Percentiles rank a stretch among this genome's conserved stretches.
Evolutionary conservation across 2,888 invertebrate species (phyloP).

Genomic region (Platycheirus rosarum): DNA sequence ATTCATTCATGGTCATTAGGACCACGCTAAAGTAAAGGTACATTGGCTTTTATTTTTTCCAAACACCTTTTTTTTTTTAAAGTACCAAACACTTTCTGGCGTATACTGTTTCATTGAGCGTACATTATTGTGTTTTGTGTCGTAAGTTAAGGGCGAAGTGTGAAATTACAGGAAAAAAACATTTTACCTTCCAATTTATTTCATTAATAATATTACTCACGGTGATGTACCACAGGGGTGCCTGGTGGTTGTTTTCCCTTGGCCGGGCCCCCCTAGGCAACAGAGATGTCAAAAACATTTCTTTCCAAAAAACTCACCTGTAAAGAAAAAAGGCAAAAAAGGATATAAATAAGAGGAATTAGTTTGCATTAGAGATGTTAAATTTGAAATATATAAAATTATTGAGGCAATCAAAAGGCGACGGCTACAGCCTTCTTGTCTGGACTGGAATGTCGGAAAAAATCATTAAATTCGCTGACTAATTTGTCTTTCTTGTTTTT

Average conservation of each 20-base stretch:
- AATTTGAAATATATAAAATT: slow-evolving; percentile 61
- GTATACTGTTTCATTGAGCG: slow-evolving; percentile 6
- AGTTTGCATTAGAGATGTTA: slow-evolving; percentile 52
- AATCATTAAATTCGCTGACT: not conserved
- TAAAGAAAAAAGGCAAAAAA: slow-evolving; percentile 43
- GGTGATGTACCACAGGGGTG: not conserved
- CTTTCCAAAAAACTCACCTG: slow-evolving; percentile 50
- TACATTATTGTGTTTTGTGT: not conserved
- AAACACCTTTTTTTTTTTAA: slow-evolving; percentile 39
- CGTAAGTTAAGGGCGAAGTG: slow-evolving; percentile 30
- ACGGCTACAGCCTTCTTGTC: not conserved
- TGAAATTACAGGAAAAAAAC: slow-evolving; percentile 29
- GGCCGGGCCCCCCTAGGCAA: too few relatives aligned
- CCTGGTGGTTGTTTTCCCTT: not conserved
- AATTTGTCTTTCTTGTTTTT: too few relatives aligned
- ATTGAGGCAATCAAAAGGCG: not conserved
- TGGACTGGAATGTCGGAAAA: not conserved
- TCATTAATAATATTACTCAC: slow-evolving; percentile 61
- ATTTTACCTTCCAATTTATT: slow-evolving; percentile 39
- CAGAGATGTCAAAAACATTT: too few relatives aligned
- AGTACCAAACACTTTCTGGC: slow-evolving; percentile 1
- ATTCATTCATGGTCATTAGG: slow-evolving; percentile 50
- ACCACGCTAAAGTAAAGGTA: slow-evolving; percentile 47
- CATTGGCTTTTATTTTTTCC: slow-evolving; percentile 57
- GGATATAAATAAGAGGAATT: slow-evolving; percentile 38